Percentiles rank a stretch among this genome's conserved stretches.
Evolutionary conservation across 2,888 invertebrate genomes (phyloP).

Genomic region (Caenorhabditis angaria): DNA sequence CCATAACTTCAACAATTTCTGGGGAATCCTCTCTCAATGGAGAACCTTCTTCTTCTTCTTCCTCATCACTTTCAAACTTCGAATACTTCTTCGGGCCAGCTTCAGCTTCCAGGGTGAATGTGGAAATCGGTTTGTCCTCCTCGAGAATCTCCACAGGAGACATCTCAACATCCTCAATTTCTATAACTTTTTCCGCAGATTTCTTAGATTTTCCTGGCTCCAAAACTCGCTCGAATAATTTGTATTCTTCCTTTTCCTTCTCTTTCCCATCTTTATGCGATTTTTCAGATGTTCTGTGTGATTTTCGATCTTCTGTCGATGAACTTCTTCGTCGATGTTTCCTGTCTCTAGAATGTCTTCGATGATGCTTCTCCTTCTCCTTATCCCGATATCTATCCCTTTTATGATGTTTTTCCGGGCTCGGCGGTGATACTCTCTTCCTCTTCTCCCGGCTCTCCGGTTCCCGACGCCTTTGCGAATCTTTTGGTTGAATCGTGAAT

Average conservation of each 20-base stretch:
- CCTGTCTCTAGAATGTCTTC: not conserved
- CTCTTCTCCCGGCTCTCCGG: not conserved
- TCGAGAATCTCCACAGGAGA: conserved; percentile 34
- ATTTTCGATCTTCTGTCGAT: not conserved
- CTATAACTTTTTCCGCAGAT: conserved; percentile 23
- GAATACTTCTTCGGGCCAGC: conserved; percentile 54
- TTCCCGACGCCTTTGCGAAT: not conserved
- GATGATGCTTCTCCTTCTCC: conserved; percentile 14
- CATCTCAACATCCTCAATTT: conserved; percentile 33
- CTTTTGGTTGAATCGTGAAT: conserved; percentile 58
- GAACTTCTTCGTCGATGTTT: not conserved
- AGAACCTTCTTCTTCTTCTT: not conserved
- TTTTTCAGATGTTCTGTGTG: not conserved
- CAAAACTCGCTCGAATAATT: conserved; percentile 13
- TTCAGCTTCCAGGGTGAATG: conserved; percentile 37
- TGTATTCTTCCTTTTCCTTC: not conserved
- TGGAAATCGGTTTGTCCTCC: conserved; percentile 25
- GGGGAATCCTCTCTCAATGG: conserved; percentile 11
- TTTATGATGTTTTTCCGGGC: conserved; percentile 22
- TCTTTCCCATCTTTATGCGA: conserved; percentile 3
- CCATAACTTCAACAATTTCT: conserved; percentile 14
- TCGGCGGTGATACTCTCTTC: not conserved
- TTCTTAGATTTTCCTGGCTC: conserved; percentile 17
- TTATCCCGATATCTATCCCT: conserved; percentile 16
- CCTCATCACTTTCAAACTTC: conserved; percentile 56